Conservation (phyloP, 2,113 vertebrate species). For the Rhea americana region DNA sequence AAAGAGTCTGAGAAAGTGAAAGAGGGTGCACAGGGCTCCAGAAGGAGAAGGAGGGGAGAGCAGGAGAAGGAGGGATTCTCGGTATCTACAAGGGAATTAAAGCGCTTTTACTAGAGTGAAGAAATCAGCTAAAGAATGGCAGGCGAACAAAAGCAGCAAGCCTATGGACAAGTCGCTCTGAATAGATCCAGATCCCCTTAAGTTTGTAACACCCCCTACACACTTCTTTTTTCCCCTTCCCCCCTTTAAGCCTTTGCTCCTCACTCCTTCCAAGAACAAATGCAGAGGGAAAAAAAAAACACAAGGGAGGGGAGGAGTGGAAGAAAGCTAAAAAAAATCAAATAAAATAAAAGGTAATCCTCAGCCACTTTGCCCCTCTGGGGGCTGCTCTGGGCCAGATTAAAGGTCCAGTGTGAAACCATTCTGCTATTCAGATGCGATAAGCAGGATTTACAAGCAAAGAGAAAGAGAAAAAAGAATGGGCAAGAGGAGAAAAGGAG, state of each 20-base stretch:
- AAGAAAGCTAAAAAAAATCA: constrained; percentile 68
- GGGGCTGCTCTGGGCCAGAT: constrained; percentile 80
- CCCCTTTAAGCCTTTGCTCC: constrained; percentile 75
- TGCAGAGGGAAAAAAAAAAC: constrained; percentile 78
- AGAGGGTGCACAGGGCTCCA: constrained; percentile 70
- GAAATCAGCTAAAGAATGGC: constrained; percentile 85
- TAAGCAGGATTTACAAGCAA: constrained; percentile 85
- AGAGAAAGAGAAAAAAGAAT: constrained; percentile 79
- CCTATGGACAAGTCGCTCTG: constrained; percentile 89
- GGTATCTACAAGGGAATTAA: constrained; percentile 95
- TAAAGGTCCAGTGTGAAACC: constrained; percentile 82
- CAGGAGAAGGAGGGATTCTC: constrained; percentile 82
- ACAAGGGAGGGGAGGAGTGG: constrained; percentile 69
- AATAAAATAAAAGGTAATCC: constrained; percentile 84
- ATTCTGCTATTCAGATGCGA: constrained; percentile 82
- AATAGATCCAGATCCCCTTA: constrained; percentile 93
- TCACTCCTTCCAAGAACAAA: constrained; percentile 88
- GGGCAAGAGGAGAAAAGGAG: constrained; percentile 79
- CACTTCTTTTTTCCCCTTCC: constrained; percentile 54
- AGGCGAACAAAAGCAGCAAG: constrained; percentile 84
- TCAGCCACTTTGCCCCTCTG: constrained; percentile 80
- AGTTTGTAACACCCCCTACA: constrained; percentile 84
- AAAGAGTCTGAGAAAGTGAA: constrained; percentile 85
- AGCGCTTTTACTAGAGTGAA: constrained; percentile 92
- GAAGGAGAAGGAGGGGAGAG: constrained; percentile 62